Percentiles rank a stretch among this genome's conserved stretches.
These are phyloP conservation scores for Quiscalus mexicanus DNA, from an alignment of 2,113 vertebrate species.

Conservation along the genomic window DNA sequence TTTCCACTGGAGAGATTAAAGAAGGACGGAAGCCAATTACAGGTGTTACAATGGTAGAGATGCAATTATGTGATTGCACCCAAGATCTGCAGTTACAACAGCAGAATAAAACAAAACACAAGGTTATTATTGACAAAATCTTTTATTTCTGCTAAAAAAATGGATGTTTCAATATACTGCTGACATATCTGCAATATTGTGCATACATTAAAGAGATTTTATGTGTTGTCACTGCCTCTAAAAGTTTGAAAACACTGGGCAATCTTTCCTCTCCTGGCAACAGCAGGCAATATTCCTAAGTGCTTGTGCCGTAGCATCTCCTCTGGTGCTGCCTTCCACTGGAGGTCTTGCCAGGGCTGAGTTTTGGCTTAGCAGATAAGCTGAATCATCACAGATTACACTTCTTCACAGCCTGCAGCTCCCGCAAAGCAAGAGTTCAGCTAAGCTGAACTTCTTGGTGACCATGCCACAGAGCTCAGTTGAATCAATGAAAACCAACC, in stretches of 20 bases:
- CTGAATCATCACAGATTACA: not conserved
- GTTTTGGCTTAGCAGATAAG: not conserved
- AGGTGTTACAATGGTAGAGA: not conserved
- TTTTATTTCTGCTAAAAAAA: conserved; percentile 6
- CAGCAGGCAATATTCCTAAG: conserved; percentile 48
- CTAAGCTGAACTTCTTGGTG: rapidly evolving
- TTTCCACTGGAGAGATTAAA: not conserved
- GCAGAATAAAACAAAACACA: not conserved
- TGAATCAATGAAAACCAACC: not conserved
- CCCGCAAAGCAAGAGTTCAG: not conserved
- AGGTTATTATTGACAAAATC: not conserved
- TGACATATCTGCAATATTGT: conserved; percentile 5
- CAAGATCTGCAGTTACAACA: not conserved
- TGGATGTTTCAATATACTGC: not conserved
- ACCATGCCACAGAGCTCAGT: not conserved
- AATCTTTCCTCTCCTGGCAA: conserved; percentile 7
- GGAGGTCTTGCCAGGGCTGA: not conserved
- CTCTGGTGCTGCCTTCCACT: not conserved
- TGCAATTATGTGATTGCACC: not conserved
- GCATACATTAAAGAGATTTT: conserved; percentile 1
- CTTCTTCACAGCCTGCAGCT: not conserved
- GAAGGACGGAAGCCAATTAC: not conserved
- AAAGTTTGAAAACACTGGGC: conserved; percentile 18
- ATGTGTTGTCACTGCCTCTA: not conserved
- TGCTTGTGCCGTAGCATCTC: not conserved